Conservation (phyloP, 2,113 vertebrate genomes). For the Tragelaphus imberbis region DNA sequence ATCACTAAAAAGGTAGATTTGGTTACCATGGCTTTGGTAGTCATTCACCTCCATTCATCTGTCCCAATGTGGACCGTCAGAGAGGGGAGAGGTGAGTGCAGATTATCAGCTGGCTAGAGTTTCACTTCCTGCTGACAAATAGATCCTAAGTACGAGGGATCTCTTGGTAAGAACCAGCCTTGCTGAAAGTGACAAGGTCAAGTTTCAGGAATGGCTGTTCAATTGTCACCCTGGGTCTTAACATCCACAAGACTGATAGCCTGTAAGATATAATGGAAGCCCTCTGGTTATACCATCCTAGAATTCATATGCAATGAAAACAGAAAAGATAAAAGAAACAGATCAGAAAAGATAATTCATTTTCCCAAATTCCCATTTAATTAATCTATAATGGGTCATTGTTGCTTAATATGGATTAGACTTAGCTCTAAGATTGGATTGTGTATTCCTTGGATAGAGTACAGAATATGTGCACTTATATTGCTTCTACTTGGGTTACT, state of each 20-base stretch:
- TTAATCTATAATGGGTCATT: neutral
- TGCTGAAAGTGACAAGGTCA: conserved; percentile 43
- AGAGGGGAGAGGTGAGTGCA: neutral
- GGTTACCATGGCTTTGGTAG: neutral
- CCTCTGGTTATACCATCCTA: neutral
- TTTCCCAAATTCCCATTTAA: neutral
- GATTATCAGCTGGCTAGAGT: neutral
- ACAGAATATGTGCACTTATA: neutral
- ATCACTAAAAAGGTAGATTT: neutral
- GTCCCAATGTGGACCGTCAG: neutral
- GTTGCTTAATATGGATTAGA: neutral
- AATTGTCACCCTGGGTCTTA: neutral
- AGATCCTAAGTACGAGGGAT: conserved; percentile 9
- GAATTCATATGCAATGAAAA: neutral
- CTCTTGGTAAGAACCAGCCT: conserved; percentile 31
- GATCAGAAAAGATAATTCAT: neutral
- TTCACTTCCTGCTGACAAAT: conserved; percentile 5
- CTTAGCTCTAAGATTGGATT: neutral
- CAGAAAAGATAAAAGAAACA: no score
- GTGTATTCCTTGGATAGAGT: neutral
- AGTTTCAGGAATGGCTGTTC: conserved; percentile 42
- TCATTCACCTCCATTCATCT: neutral
- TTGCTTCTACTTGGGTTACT: neutral
- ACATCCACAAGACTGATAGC: neutral
- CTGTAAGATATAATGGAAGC: neutral